phyloP scores from a whole-genome alignment of 2,888 invertebrate genomes.

The Chymomyza fuscimana region DNA sequence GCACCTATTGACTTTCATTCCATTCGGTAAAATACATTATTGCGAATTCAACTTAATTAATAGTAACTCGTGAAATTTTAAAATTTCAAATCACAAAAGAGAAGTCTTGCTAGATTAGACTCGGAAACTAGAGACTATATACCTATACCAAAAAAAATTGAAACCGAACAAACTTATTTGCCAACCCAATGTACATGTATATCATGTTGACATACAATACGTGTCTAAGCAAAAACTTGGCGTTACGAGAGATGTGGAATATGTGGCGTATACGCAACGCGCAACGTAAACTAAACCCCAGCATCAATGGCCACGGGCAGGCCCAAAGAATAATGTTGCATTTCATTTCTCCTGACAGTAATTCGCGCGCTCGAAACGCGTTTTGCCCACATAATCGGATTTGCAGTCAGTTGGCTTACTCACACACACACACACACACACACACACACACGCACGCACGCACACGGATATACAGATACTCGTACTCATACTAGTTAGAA shows the following conservation, averaged over 20 bases:
- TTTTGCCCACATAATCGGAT: constrained; percentile 70
- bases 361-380: constrained; percentile 63
- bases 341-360: constrained; percentile 70
- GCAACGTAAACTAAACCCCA: constrained; percentile 21
- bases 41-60: too few relatives aligned
- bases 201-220: constrained; percentile 27
- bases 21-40: too few relatives aligned
- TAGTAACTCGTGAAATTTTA: too few relatives aligned
- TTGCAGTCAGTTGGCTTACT: constrained; percentile 36
- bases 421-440: neutral
- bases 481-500: neutral
- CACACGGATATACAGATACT: too few relatives aligned
- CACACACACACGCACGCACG: neutral
- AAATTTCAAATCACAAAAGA: too few relatives aligned
- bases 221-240: too few relatives aligned
- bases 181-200: neutral
- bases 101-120: too few relatives aligned
- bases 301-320: constrained; percentile 45
- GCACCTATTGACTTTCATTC: too few relatives aligned
- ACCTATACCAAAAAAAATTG: neutral
- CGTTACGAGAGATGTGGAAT: constrained; percentile 41
- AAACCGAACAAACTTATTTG: too few relatives aligned
- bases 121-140: too few relatives aligned
- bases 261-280: constrained; percentile 48
- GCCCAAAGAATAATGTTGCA: constrained; percentile 69